A percentile compares a stretch with the other conserved stretches of the same genome.
Evolutionary conservation across 1,140 invertebrate genomes (phyloP).

Genomic region (Mercenaria mercenaria): DNA sequence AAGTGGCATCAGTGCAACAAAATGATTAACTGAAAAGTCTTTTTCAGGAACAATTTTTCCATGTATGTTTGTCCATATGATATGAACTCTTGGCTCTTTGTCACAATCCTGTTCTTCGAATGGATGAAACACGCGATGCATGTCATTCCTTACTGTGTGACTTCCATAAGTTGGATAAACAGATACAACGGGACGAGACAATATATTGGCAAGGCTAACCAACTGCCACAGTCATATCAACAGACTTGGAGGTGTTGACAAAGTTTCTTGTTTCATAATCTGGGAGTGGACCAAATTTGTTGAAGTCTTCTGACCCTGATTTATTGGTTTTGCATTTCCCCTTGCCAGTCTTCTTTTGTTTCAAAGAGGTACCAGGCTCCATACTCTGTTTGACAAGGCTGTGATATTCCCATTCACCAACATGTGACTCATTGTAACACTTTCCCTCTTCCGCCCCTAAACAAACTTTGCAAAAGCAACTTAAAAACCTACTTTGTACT

Average conservation of each 20-base stretch:
- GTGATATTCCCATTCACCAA: slow-evolving; percentile 28
- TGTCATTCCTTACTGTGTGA: slow-evolving; percentile 15
- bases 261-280: background rate
- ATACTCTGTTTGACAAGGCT: background rate
- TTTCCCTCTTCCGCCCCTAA: background rate
- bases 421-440: background rate
- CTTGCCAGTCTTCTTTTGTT: no score
- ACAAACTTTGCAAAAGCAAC: slow-evolving; percentile 41
- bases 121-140: no score
- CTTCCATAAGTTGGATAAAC: slow-evolving; percentile 14
- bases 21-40: slow-evolving; percentile 18
- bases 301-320: no score
- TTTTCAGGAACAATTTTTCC: background rate
- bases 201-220: slow-evolving; percentile 4
- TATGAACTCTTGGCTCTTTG: background rate
- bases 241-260: background rate
- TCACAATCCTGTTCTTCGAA: background rate
- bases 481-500: background rate
- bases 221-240: slow-evolving; percentile 26
- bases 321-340: no score
- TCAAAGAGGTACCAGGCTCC: no score
- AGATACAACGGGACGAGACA: slow-evolving; percentile 9
- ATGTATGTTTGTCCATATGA: slow-evolving; percentile 20
- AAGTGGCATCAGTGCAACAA: slow-evolving; percentile 16
- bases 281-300: background rate